These are phyloP conservation scores for Myiotriccus ornatus DNA, from an alignment of 2,797 vertebrate genomes.

Conservation along the genomic window DNA sequence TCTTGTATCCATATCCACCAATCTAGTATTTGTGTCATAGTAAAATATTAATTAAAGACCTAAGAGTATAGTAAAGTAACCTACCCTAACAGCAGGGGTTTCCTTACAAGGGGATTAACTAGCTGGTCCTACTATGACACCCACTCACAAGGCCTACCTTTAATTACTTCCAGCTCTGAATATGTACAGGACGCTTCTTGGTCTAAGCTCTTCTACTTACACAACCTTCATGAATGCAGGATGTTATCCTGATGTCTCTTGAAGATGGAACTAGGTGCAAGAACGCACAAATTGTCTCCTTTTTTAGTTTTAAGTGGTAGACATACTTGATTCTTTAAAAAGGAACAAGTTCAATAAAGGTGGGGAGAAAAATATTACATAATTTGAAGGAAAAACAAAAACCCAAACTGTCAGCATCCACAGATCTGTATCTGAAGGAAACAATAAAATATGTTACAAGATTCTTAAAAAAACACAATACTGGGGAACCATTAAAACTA, in stretches of 20 bases:
- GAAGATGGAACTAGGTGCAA: background rate
- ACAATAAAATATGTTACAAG: background rate
- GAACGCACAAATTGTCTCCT: background rate
- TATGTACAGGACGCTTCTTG: background rate
- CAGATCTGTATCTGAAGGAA: background rate
- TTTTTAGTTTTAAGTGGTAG: background rate
- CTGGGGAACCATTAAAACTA: background rate
- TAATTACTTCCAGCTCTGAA: background rate
- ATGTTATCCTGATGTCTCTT: background rate
- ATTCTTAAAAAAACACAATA: background rate
- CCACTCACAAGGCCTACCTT: background rate
- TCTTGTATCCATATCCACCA: conserved; percentile 70
- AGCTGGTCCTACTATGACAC: background rate
- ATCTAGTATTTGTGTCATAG: background rate
- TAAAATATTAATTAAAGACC: background rate
- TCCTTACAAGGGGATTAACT: background rate
- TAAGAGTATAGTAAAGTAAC: background rate
- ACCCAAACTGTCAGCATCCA: background rate
- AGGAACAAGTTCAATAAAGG: background rate
- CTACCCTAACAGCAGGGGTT: background rate
- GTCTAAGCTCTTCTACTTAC: background rate
- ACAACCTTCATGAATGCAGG: background rate
- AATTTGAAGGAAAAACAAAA: background rate
- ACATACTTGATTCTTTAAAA: background rate
- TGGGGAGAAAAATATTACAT: background rate